Evolutionary conservation across 2,888 invertebrate genomes (phyloP).

Genomic region (Criorhina ranunculi): DNA sequence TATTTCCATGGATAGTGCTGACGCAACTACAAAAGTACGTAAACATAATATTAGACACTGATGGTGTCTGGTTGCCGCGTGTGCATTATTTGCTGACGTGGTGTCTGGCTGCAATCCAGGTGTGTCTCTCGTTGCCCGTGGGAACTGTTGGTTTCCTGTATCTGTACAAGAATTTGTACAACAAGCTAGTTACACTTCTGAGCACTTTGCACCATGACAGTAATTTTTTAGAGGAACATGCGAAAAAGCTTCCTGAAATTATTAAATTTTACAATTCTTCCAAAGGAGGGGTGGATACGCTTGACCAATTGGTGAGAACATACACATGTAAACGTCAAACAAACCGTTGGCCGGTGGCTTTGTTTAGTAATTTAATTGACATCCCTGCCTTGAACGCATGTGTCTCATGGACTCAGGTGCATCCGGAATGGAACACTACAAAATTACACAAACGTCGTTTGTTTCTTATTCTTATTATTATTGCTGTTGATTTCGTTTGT

Average conservation of each 20-base stretch:
- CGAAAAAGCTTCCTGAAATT: constrained; percentile 1
- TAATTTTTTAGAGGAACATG: not conserved
- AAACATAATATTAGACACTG: no score
- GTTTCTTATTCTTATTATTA: no score
- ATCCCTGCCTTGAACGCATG: constrained; percentile 38
- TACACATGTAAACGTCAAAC: constrained; percentile 18
- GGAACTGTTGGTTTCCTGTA: no score
- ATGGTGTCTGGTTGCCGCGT: no score
- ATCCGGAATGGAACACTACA: constrained; percentile 27
- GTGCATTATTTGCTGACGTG: no score
- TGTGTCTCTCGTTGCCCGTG: no score
- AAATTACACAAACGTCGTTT: constrained; percentile 28
- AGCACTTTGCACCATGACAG: constrained; percentile 7
- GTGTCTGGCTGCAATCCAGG: no score
- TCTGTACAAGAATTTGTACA: no score
- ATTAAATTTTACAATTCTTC: constrained; percentile 37
- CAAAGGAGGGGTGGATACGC: constrained; percentile 32
- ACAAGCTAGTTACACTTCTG: constrained; percentile 5
- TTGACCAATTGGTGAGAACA: constrained; percentile 26
- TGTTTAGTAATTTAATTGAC: constrained; percentile 32
- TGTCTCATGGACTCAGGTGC: constrained; percentile 30
- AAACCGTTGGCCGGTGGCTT: constrained; percentile 38
- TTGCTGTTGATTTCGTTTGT: no score
- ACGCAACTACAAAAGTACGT: no score
- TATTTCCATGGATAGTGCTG: no score